These are phyloP conservation scores for Cephus sareptanus DNA, from an alignment of 2,888 invertebrate genomes.

Conservation along the genomic window DNA sequence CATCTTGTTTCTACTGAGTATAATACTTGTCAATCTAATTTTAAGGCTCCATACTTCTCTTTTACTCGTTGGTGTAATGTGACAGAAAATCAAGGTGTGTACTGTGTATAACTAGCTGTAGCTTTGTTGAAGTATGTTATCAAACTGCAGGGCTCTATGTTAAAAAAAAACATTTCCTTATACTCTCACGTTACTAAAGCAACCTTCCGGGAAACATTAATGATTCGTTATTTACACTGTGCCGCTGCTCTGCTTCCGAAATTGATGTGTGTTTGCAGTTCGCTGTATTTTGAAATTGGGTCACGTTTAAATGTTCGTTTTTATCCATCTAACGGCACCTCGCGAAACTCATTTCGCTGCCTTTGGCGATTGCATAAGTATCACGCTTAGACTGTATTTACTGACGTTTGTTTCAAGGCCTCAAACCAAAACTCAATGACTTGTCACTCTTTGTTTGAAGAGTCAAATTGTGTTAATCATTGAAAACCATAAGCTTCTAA, in stretches of 20 bases:
- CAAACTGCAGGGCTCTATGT: neutral
- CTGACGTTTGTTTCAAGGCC: conserved; percentile 19
- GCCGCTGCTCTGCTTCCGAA: neutral
- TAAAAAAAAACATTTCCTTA: neutral
- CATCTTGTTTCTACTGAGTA: neutral
- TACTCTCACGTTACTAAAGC: neutral
- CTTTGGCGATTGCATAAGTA: conserved; percentile 15
- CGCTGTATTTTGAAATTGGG: conserved; percentile 11
- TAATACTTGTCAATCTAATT: neutral
- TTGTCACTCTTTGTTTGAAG: conserved; percentile 9
- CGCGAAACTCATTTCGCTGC: neutral
- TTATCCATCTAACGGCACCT: neutral
- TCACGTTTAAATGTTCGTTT: neutral
- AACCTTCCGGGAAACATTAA: neutral
- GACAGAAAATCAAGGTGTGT: neutral
- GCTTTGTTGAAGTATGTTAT: neutral
- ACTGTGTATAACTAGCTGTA: neutral
- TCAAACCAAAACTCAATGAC: conserved; percentile 24
- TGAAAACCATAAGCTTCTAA: neutral
- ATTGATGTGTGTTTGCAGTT: neutral
- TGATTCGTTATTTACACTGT: neutral
- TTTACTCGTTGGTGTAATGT: neutral
- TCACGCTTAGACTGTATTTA: conserved; percentile 15
- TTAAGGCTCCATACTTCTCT: neutral
- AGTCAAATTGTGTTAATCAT: neutral